These are phyloP conservation scores for Crocidura indochinensis DNA, from an alignment of 2,797 vertebrate genomes.

Conservation along the genomic window DNA sequence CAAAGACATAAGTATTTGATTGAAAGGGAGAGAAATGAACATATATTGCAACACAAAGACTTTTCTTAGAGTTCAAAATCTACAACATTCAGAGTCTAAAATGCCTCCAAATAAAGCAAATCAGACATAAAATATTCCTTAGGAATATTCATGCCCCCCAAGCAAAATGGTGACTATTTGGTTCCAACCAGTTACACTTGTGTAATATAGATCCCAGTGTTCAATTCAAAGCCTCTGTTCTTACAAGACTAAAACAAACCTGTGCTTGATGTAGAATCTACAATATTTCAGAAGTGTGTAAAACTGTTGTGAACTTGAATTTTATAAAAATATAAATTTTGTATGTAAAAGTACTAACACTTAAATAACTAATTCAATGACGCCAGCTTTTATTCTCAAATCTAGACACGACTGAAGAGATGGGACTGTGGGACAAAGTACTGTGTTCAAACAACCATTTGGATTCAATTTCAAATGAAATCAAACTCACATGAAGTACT, in stretches of 20 bases:
- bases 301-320: background rate
- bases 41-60: conserved; percentile 33
- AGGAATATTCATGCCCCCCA: background rate
- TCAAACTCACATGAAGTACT: background rate
- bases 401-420: background rate
- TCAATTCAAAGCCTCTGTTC: conserved; percentile 29
- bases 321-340: background rate
- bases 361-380: background rate
- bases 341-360: conserved; percentile 7
- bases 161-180: background rate
- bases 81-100: background rate
- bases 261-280: conserved; percentile 21
- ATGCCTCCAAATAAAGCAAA: conserved; percentile 29
- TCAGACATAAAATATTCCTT: background rate
- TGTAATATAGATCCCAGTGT: background rate
- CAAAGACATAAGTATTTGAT: conserved; percentile 53
- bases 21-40: conserved; percentile 43
- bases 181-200: background rate
- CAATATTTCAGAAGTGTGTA: conserved; percentile 24
- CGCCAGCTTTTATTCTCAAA: conserved; percentile 48
- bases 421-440: background rate
- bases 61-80: conserved; percentile 58
- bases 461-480: conserved; percentile 16
- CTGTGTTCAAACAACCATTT: background rate
- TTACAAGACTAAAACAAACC: conserved; percentile 16